Evolutionary conservation across 2,113 vertebrate genomes (phyloP).

Genomic region (Sebastes schlegelii): DNA sequence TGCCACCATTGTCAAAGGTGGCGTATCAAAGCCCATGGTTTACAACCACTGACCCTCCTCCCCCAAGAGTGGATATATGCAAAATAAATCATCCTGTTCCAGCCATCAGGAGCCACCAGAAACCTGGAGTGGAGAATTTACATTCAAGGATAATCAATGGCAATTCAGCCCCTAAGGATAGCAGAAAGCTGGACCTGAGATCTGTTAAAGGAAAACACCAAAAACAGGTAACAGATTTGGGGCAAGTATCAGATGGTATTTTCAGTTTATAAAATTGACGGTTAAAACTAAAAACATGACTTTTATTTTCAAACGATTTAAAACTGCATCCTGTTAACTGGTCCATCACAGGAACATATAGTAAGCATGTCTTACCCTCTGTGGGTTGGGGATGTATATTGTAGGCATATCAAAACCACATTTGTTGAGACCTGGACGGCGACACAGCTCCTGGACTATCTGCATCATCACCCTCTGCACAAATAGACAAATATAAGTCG

Average conservation of each 20-base stretch:
- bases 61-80: slow-evolving; percentile 17
- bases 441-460: slow-evolving; percentile 88
- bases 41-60: slow-evolving; percentile 29
- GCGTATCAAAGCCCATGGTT: slow-evolving; percentile 53
- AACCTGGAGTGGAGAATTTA: slow-evolving; percentile 38
- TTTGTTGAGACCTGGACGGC: slow-evolving; percentile 87
- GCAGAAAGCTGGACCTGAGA: background rate
- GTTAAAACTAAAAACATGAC: background rate
- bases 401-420: slow-evolving; percentile 89
- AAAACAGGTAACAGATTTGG: background rate
- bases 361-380: slow-evolving; percentile 75
- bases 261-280: background rate
- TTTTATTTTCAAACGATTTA: background rate
- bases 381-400: slow-evolving; percentile 87
- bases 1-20: slow-evolving; percentile 39
- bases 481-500: background rate
- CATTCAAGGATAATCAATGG: slow-evolving; percentile 47
- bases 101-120: slow-evolving; percentile 22
- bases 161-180: background rate
- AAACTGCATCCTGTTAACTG: background rate
- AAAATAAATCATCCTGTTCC: slow-evolving; percentile 46
- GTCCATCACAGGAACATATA: background rate
- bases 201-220: slow-evolving; percentile 12
- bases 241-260: background rate
- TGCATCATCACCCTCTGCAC: slow-evolving; percentile 89